Evolutionary conservation across 2,888 invertebrate species (phyloP).

Genomic region (Pantelozetes paolii): DNA sequence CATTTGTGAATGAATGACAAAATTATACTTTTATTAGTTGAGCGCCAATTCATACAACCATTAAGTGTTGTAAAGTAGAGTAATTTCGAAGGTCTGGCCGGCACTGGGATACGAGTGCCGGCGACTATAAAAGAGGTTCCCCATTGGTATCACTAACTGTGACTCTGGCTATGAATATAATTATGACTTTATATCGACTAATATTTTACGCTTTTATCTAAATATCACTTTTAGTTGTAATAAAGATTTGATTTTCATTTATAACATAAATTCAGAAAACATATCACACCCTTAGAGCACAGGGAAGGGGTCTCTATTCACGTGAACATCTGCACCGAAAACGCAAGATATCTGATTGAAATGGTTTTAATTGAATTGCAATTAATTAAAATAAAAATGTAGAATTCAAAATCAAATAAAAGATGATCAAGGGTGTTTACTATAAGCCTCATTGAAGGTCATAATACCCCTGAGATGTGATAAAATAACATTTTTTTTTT

Average conservation of each 20-base stretch:
- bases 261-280: too few species aligned
- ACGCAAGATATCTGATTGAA: background rate
- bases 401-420: too few species aligned
- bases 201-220: background rate
- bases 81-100: background rate
- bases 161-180: conserved; percentile 4
- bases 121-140: background rate
- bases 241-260: too few species aligned
- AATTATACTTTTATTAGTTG: conserved; percentile 5
- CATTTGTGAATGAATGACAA: conserved; percentile 26
- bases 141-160: background rate
- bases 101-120: conserved; percentile 4
- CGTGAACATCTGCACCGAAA: background rate
- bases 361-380: background rate
- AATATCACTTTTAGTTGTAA: too few species aligned
- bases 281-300: too few species aligned
- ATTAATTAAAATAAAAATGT: too few species aligned
- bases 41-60: background rate
- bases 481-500: too few species aligned
- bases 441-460: too few species aligned
- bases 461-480: too few species aligned
- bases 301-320: too few species aligned
- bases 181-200: background rate
- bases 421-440: too few species aligned
- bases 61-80: background rate